Base-by-base conservation (phyloP, 1,140 invertebrate species). In the Drosophila dunni region DNA sequence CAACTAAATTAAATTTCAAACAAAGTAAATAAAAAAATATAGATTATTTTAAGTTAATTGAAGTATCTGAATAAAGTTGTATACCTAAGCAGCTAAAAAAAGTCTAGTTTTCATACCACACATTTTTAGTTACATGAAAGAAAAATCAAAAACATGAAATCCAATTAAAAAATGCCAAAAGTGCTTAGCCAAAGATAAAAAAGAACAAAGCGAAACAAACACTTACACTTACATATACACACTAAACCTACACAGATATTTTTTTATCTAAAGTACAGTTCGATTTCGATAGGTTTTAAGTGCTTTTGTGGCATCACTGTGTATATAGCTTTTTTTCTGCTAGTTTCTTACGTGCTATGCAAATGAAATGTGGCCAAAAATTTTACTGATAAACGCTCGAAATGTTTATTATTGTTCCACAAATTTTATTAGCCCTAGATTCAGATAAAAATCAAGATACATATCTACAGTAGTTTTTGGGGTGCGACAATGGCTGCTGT, bases 371-470 rank as follows among this genome's bases (percentile, higher is more conserved):
- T 75, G 79, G 67, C 67, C 71, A 78, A 75, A 29, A 64, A 56
- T 63, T 64, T 79, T 56, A 65, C 78, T 81, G 78, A 85, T 81
- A 84, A 84, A 78, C 50, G 74, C 34, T 58, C 54, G 68, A 68
- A 68, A 67, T 85, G 45, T 71, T 85, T 84, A 76, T 73, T 85
- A 63, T 79, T 29, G 67, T 15, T 15, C 63, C 71, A 62, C 70
- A 76, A 84, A 65, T 69, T 86, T 85, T 86, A 86, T 85, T 75
- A 69, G 75, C 78, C 61, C 57, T 44, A 73, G 44, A 73, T 36
- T 11, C 42, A 56, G 33, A 69, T 38, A 46, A 50, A 56, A 45
- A 48, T 48, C 24, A 29, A 48, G 24, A 73, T 36, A 81, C 46
- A 13, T 44, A 58, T 46, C 63, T 40, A 58, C 17, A 36, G 33